Evolutionary conservation across 2,113 vertebrate species (phyloP), one percentile per base, ranked within the genome.

Genomic region (Anser brachyrhynchus): DNA sequence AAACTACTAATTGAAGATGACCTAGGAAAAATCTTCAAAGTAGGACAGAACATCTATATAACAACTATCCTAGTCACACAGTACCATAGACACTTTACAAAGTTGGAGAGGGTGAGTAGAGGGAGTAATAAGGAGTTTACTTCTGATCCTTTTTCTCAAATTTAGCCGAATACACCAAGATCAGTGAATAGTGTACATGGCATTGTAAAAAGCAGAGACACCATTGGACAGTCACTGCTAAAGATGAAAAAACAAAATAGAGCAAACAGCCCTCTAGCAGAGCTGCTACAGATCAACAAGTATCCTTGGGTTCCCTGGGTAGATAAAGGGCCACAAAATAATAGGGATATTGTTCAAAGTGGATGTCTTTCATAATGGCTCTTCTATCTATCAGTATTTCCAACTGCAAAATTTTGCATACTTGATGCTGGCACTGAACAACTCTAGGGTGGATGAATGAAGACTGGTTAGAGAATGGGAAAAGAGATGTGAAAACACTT

Each of bases 191-290:
- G 22, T 7, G 18, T 21, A 28, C 13, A 14, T 3, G 2, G 35
- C 39, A 49, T 2, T 76, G 54, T 10, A 80, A 93, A 61, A 35
- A 87, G 11, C 33, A 93, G 44, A 83, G 26, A 13, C 39, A 28
- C 13, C 54, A 22, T 21, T 22, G 62, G 61, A 72, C 82, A 11
- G 11, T 73, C 25, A 43, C 9, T 0, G 0, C 17, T 89, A 6
- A 33, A 73, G 51, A 35, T 21, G 13, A 61, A 52, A 64, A 79
- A 80, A 8, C 19, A 41, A 16, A 2, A 10, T 6, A 43, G 9
- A 67, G 11, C 29, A 62, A 15, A 11, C 4, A 44, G 12, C 2
- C 28, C 22, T 77, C 44, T 9, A 33, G 13, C 15, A 89, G 74
- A 89, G 43, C 23, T 13, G 35, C 0, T 2, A 25, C 61, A 84